Evolutionary conservation across 2,888 invertebrate genomes (phyloP).

Genomic region (Thelaira solivaga): DNA sequence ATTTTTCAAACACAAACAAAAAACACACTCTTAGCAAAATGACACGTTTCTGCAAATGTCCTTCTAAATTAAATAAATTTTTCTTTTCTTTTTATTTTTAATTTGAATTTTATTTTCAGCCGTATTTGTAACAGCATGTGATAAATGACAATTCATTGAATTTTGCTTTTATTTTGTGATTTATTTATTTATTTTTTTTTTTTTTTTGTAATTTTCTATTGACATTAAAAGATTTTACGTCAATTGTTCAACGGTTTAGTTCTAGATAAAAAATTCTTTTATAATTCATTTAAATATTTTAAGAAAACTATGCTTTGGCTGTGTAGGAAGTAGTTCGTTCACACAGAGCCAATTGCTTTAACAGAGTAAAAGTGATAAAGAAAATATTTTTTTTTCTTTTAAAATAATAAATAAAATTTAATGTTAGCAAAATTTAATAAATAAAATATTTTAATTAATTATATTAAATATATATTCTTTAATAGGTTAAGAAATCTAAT

Average conservation of each 20-base stretch:
- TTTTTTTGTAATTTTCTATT: slow-evolving; percentile 18
- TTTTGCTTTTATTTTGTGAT: slow-evolving; percentile 25
- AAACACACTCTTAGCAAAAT: slow-evolving; percentile 35
- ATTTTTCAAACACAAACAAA: neutral
- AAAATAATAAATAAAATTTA: no score
- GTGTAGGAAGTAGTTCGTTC: no score
- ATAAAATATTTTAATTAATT: no score
- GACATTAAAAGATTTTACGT: slow-evolving; percentile 35
- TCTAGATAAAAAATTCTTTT: slow-evolving; percentile 21
- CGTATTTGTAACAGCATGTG: slow-evolving; percentile 42
- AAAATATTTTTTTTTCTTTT: no score
- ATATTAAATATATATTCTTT: no score
- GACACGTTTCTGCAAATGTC: slow-evolving; percentile 58
- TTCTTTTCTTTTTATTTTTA: neutral
- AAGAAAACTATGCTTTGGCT: no score
- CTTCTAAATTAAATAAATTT: slow-evolving; percentile 44
- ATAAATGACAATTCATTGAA: slow-evolving; percentile 53
- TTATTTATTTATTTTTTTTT: slow-evolving; percentile 27
- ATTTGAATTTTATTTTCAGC: neutral
- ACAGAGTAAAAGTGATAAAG: no score
- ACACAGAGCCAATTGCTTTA: no score
- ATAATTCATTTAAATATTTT: slow-evolving; percentile 24
- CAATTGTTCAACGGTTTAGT: slow-evolving; percentile 20
- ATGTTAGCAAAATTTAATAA: no score
- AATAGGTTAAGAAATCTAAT: no score